These are phyloP conservation scores for Leptopilina drosophilae DNA, from an alignment of 2,888 invertebrate genomes.

Conservation along the genomic window DNA sequence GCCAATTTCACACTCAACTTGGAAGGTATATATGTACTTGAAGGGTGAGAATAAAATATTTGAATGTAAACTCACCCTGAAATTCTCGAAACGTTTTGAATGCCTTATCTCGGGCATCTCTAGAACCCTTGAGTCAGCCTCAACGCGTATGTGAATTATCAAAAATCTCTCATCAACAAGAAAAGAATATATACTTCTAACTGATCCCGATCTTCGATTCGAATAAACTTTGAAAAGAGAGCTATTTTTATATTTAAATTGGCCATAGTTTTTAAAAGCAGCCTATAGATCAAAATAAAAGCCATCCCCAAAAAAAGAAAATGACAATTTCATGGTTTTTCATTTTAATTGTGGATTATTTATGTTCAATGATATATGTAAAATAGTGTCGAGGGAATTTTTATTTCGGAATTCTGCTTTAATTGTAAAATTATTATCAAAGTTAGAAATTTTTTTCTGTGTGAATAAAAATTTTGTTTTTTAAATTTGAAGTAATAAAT, in stretches of 20 bases:
- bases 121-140: constrained; percentile 74
- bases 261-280: constrained; percentile 1
- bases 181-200: constrained; percentile 67
- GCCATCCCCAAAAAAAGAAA: background rate
- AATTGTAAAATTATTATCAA: too few species aligned
- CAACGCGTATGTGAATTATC: constrained; percentile 76
- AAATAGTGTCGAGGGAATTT: too few species aligned
- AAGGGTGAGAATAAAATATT: constrained; percentile 57
- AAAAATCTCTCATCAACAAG: constrained; percentile 66
- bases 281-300: background rate
- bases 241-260: constrained; percentile 8
- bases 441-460: too few species aligned
- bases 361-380: too few species aligned
- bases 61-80: constrained; percentile 64
- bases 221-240: constrained; percentile 43
- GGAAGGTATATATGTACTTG: constrained; percentile 45
- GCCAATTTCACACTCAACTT: constrained; percentile 55
- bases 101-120: constrained; percentile 74
- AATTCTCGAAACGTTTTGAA: constrained; percentile 74
- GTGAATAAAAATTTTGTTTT: too few species aligned
- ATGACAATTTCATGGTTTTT: too few species aligned
- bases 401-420: too few species aligned
- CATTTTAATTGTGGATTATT: too few species aligned
- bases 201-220: constrained; percentile 71
- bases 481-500: too few species aligned